Conservation (phyloP, 2,113 vertebrate species). For the Crotophaga sulcirostris region DNA sequence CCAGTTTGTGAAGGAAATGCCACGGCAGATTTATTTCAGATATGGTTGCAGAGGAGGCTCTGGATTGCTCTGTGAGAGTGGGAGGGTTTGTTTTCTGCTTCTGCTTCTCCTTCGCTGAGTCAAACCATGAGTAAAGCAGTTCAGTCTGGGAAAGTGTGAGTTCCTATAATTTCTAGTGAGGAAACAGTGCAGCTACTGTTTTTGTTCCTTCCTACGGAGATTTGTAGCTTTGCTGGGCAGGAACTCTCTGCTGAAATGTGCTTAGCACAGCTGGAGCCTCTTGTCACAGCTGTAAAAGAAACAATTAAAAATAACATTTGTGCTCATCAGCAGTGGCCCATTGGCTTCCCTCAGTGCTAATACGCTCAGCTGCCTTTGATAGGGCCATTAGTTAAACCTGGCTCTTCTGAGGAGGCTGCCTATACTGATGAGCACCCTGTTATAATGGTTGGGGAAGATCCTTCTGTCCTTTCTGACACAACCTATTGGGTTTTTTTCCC, state of each 20-base stretch:
- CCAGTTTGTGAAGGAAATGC: neutral
- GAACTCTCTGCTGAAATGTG: conserved; percentile 35
- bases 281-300: conserved; percentile 44
- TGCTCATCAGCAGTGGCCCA: conserved; percentile 36
- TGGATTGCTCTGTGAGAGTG: neutral
- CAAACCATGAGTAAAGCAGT: neutral
- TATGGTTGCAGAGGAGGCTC: neutral
- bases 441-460: neutral
- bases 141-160: neutral
- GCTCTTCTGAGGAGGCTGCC: neutral
- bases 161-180: conserved; percentile 5
- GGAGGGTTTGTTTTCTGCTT: neutral
- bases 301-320: conserved; percentile 65
- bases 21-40: neutral
- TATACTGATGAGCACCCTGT: neutral
- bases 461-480: neutral
- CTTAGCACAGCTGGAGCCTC: conserved; percentile 52
- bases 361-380: conserved; percentile 4
- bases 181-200: neutral
- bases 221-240: conserved; percentile 42
- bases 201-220: conserved; percentile 25
- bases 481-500: neutral
- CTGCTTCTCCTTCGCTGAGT: neutral
- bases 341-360: neutral
- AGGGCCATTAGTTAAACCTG: neutral